Percentiles rank a stretch among this genome's conserved stretches.
These are phyloP conservation scores for Tribolium freemani DNA, from an alignment of 2,888 invertebrate species.

Conservation along the genomic window DNA sequence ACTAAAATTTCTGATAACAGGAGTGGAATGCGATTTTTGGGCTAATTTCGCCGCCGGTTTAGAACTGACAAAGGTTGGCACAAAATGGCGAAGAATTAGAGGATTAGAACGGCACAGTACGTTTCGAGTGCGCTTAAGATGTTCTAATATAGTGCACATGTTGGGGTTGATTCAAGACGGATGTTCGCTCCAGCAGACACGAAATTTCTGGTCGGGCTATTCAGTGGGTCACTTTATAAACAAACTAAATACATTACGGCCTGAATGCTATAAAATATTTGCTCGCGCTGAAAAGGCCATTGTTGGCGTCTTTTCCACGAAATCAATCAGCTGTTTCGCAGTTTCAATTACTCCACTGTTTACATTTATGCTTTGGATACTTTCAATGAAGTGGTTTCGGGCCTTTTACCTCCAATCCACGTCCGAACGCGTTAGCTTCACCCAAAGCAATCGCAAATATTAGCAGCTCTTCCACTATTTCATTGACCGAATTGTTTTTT, in stretches of 20 bases:
- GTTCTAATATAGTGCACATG: conserved; percentile 42
- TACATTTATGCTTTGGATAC: conserved; percentile 27
- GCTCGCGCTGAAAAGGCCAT: conserved; percentile 45
- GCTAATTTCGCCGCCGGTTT: neutral
- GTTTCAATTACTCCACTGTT: conserved; percentile 22
- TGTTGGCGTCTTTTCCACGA: conserved; percentile 41
- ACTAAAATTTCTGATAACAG: neutral
- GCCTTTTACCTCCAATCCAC: conserved; percentile 13
- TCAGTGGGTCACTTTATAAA: conserved; percentile 55
- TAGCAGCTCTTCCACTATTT: too few relatives aligned
- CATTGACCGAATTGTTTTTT: too few relatives aligned
- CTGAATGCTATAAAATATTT: conserved; percentile 51
- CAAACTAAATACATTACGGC: conserved; percentile 47
- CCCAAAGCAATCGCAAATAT: too few relatives aligned
- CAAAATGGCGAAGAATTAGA: conserved; percentile 39
- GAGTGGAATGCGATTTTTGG: too few relatives aligned
- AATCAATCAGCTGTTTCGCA: conserved; percentile 20
- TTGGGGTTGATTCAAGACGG: conserved; percentile 54
- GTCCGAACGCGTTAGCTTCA: neutral
- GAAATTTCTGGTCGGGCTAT: conserved; percentile 53
- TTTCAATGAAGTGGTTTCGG: conserved; percentile 27
- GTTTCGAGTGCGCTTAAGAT: conserved; percentile 41
- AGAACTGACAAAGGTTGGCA: conserved; percentile 15
- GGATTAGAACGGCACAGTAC: conserved; percentile 41
- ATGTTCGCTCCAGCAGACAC: conserved; percentile 59